phyloP scores from a whole-genome alignment of 2,113 vertebrate species.

The Vimba vimba region DNA sequence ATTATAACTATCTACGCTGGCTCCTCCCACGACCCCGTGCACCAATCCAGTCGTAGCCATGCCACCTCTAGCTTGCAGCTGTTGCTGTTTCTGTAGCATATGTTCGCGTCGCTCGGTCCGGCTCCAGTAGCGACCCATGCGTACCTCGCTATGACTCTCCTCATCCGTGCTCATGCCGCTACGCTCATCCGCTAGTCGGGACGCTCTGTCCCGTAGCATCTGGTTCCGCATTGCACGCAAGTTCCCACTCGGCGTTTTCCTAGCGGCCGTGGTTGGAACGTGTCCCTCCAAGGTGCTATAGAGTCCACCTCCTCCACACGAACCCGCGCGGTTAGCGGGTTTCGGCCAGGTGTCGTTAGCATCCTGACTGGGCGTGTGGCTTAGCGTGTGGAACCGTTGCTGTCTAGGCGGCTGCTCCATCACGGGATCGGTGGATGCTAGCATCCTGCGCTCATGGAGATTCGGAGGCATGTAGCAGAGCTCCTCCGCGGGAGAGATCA shows the following conservation, averaged over 20 bases:
- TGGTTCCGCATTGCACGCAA: conserved; percentile 69
- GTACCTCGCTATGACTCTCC: conserved; percentile 70
- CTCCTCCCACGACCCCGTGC: conserved; percentile 43
- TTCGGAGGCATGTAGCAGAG: conserved; percentile 60
- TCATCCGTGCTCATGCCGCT: conserved; percentile 78
- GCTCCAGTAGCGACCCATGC: conserved; percentile 76
- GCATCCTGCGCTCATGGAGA: conserved; percentile 53
- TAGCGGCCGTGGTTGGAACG: conserved; percentile 32
- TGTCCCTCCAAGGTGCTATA: conserved; percentile 76
- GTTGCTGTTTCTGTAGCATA: conserved; percentile 72
- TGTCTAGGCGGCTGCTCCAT: conserved; percentile 54
- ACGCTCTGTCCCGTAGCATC: conserved; percentile 75
- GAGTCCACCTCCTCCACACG: conserved; percentile 63
- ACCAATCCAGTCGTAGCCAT: neutral
- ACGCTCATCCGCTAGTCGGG: conserved; percentile 71
- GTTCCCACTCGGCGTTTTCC: conserved; percentile 55
- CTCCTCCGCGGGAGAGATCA: conserved; percentile 62
- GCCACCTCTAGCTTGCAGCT: conserved; percentile 60
- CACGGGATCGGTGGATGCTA: conserved; percentile 53
- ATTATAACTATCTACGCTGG: conserved; percentile 52
- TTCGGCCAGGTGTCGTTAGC: conserved; percentile 80
- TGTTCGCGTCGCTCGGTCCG: conserved; percentile 76
- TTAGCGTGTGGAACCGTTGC: conserved; percentile 58
- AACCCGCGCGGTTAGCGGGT: conserved; percentile 65
- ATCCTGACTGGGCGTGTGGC: conserved; percentile 68